phyloP scores from a whole-genome alignment of 2,888 invertebrate species.

The Amblyjoppa proteus region DNA sequence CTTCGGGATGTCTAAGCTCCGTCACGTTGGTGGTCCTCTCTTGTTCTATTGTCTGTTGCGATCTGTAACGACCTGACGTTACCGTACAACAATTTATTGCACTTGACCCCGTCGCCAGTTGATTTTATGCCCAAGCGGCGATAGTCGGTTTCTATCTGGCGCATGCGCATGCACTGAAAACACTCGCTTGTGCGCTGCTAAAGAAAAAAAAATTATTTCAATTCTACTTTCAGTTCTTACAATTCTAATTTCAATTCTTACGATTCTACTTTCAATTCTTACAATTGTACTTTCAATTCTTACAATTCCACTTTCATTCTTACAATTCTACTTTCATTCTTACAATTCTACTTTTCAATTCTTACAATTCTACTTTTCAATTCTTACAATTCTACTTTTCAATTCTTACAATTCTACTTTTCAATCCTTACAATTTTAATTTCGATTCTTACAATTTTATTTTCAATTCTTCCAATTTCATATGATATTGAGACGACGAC shows the following conservation, averaged over 20 bases:
- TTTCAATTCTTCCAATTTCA: too few species aligned
- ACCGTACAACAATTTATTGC: conserved; percentile 51
- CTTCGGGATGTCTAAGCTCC: conserved; percentile 90
- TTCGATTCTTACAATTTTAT: background rate
- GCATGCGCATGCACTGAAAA: background rate
- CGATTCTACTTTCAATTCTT: too few species aligned
- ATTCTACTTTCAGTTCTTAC: background rate
- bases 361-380: too few species aligned
- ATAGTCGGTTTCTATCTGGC: background rate
- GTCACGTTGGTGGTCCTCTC: conserved; percentile 88
- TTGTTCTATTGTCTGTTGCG: conserved; percentile 88
- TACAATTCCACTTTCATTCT: too few species aligned
- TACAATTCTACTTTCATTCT: background rate
- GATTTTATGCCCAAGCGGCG: background rate
- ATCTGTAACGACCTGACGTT: conserved; percentile 82
- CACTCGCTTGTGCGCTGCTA: background rate
- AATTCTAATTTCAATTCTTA: too few species aligned
- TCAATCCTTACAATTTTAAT: too few species aligned
- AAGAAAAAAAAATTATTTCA: background rate
- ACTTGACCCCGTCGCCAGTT: conserved; percentile 2
- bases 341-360: too few species aligned
- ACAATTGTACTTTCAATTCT: too few species aligned
- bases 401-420: too few species aligned
- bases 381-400: too few species aligned
- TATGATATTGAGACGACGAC: too few species aligned